Evolutionary conservation across 2,797 vertebrate species (phyloP), one percentile per base, ranked within the genome.

Genomic region (Channa striata): DNA sequence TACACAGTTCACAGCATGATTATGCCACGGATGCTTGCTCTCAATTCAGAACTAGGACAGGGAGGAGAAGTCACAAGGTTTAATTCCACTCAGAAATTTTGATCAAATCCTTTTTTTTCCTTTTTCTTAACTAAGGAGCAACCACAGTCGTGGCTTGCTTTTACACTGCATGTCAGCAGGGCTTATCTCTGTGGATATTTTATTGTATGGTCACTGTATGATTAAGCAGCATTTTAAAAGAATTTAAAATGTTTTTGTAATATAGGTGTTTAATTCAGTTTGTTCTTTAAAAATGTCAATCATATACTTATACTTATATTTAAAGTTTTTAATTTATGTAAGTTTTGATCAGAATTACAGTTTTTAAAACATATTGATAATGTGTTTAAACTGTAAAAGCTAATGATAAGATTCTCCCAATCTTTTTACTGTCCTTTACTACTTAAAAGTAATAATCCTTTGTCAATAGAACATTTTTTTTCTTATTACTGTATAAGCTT

Each of bases 61-160:
- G 9, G 67, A 46, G 21, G 11, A 19, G 46, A 60, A 66, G 68
- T 74, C 51, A 39, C 8, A 0, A 34, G 54, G 72, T 80, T 83
- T 83, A 82, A 81, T 78, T 80, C 72, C 58, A 58, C 56, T 66
- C 49, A 43, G 58, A 72, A 72, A 63, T 66, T 57, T 72, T 62
- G 51, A 68, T 42, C 83, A 74, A 89, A 88, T 81, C 77, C 79
- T 66, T 72, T 72, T 73, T 81, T 49, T 66, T 79, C 9, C 9
- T 36, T 36, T 36, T 2, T 37, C 11, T 9, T 73, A 66, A 81
- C 53, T 52, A 61, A 73, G 60, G 30, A 57, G 21, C 50, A 53
- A 65, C 49, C 47, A 30, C 58, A 66, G 57, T 65, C 66, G 58
- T 42, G 34, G 34, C 50, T 34, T 59, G 17, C n/a, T 36, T 72